Evolutionary conservation across 2,888 invertebrate species (phyloP).

Genomic region (Stenodema calcarata): DNA sequence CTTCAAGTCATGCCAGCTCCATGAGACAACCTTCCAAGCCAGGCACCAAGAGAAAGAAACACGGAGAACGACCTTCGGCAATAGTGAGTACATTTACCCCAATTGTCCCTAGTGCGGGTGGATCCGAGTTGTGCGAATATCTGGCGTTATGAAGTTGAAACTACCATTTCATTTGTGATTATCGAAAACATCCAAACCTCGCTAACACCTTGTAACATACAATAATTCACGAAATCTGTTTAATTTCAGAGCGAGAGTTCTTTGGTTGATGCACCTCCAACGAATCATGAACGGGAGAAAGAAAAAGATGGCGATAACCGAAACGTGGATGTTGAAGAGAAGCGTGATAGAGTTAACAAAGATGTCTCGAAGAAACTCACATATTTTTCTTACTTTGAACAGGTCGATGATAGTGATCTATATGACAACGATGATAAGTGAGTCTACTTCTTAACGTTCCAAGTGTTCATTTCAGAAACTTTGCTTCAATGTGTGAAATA

Average conservation of each 20-base stretch:
- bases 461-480: no score
- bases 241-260: constrained; percentile 54
- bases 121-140: not conserved
- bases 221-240: not conserved
- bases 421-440: constrained; percentile 71
- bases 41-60: constrained; percentile 53
- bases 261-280: constrained; percentile 66
- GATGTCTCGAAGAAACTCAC: constrained; percentile 60
- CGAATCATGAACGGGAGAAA: constrained; percentile 65
- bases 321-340: constrained; percentile 7
- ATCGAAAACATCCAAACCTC: no score
- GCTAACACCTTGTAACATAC: not conserved
- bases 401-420: constrained; percentile 65
- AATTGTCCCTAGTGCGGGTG: not conserved
- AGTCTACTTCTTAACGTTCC: constrained; percentile 36
- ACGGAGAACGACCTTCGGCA: constrained; percentile 50
- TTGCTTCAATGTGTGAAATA: no score
- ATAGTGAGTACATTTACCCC: constrained; percentile 39
- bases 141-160: no score
- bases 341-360: constrained; percentile 31
- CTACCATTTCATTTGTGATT: no score
- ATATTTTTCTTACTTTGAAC: constrained; percentile 77
- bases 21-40: constrained; percentile 37
- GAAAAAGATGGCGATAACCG: constrained; percentile 7
- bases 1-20: constrained; percentile 49